Base-by-base conservation (phyloP, 2,888 invertebrate species). In the Lasioglossum morio region DNA sequence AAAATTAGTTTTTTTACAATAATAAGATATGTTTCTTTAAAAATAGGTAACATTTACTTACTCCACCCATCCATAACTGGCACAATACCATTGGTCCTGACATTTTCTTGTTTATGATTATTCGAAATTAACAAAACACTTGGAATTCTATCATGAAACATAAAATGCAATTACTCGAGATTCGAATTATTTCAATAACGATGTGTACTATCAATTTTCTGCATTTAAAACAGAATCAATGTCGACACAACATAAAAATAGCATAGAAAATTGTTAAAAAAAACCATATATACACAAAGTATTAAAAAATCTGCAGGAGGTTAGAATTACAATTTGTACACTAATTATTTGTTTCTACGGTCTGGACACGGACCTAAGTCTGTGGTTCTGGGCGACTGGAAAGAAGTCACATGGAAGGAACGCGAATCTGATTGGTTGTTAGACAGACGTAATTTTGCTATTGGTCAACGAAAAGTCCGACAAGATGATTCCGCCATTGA, bases 51-150 rank as follows among this genome's bases (percentile, higher is more conserved):
- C 86, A 78, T 90, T 88, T 93, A 96, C 97, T 97, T 96, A 98
- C 98, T 94, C 98, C 98, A 92, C 98, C 98, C 98, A 98, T 98
- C 98, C 98, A 98, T 92, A 98, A 94, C 94, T 98, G 98, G 93
- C 98, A 98, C 77, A 95, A 92, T 82, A 95, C 94, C 94, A 95
- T 95, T 37, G 95, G 95, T 5, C 94, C 94, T 34, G 95, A 94
- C 90, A 91, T 90, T 86, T 75, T 79, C 60, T 82, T 86, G 81
- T 86, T 82, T 86, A 66, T 73, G 74, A 46, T 81, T 86, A 63
- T 69, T 76, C 48, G 53, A 79, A 76, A 86, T 76, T 79, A 40
- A 79, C 37, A 70, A 82, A 76, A 79, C 34, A 66, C 53, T 76
- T 79, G 40, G 46, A 74, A 60, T 37, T 75, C 78, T 77, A 48